These are phyloP conservation scores for Urophycis tenuis DNA, from an alignment of 2,797 vertebrate species.

Conservation along the genomic window DNA sequence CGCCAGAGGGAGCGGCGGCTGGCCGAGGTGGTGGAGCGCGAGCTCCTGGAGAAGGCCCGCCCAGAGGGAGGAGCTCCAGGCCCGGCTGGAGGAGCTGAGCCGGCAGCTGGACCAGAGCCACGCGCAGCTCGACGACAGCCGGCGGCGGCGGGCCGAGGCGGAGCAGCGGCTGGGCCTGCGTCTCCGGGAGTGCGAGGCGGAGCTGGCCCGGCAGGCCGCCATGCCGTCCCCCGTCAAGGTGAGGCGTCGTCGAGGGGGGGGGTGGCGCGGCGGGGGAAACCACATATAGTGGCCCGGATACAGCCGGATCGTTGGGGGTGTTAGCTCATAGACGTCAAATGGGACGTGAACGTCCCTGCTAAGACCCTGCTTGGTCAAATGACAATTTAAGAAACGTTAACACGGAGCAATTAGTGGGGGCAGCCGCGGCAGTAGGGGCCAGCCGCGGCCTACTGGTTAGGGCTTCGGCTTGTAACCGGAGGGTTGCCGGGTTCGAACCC, in stretches of 20 bases:
- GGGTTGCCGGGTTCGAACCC: too few species aligned
- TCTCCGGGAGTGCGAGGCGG: constrained; percentile 78
- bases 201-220: constrained; percentile 71
- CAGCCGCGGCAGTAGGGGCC: too few species aligned
- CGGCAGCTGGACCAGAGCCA: constrained; percentile 73
- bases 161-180: constrained; percentile 73
- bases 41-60: constrained; percentile 79
- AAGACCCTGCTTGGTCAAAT: neutral
- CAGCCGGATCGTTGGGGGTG: neutral
- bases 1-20: constrained; percentile 69
- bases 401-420: too few species aligned
- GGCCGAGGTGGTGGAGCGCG: constrained; percentile 74
- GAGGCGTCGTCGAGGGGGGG: constrained; percentile 26
- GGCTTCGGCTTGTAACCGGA: too few species aligned
- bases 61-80: constrained; percentile 71
- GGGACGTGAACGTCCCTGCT: too few species aligned
- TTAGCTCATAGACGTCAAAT: too few species aligned
- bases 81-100: constrained; percentile 77
- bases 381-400: neutral
- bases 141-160: constrained; percentile 68
- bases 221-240: constrained; percentile 79
- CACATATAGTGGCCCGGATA: neutral
- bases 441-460: too few species aligned
- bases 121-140: constrained; percentile 69
- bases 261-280: neutral